Conservation (phyloP, 1,140 invertebrate genomes). For the Limonius californicus region DNA sequence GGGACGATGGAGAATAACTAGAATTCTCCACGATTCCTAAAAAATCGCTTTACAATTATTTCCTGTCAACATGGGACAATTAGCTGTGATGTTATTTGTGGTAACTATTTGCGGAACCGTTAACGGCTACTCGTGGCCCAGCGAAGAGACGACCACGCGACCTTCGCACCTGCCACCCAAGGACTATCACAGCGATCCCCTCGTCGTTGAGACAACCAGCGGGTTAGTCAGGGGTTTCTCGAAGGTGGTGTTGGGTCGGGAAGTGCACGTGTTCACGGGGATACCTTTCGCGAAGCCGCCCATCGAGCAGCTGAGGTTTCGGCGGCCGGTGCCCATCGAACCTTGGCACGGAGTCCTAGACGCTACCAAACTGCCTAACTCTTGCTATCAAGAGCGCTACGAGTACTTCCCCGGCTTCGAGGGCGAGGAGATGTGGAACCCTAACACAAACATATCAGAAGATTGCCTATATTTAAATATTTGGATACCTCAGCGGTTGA, state of each 20-base stretch:
- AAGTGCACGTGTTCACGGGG: constrained; percentile 87
- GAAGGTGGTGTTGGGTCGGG: constrained; percentile 70
- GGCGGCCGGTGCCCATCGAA: constrained; percentile 77
- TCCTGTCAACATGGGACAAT: constrained; percentile 16
- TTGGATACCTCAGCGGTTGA: constrained; percentile 78
- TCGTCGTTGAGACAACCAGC: constrained; percentile 75
- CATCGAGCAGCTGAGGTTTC: constrained; percentile 79
- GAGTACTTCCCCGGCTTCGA: constrained; percentile 85
- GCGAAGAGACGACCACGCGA: constrained; percentile 50
- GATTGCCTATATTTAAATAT: constrained; percentile 92
- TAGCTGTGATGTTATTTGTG: constrained; percentile 20
- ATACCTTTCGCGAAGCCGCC: constrained; percentile 95
- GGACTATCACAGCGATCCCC: constrained; percentile 62
- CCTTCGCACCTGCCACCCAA: constrained; percentile 50
- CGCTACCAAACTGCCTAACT: constrained; percentile 73
- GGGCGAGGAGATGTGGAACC: constrained; percentile 95
- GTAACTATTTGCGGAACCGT: constrained; percentile 23
- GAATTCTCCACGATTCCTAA: neutral
- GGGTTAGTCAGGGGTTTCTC: constrained; percentile 74
- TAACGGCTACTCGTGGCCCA: constrained; percentile 43
- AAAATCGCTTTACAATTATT: neutral
- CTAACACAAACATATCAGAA: constrained; percentile 87
- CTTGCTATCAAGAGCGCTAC: constrained; percentile 81
- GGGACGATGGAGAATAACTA: neutral
- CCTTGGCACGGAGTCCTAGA: constrained; percentile 82